Percentiles rank a stretch among this genome's conserved stretches.
These are phyloP conservation scores for Nanorana parkeri DNA, from an alignment of 2,113 vertebrate genomes.

Conservation along the genomic window DNA sequence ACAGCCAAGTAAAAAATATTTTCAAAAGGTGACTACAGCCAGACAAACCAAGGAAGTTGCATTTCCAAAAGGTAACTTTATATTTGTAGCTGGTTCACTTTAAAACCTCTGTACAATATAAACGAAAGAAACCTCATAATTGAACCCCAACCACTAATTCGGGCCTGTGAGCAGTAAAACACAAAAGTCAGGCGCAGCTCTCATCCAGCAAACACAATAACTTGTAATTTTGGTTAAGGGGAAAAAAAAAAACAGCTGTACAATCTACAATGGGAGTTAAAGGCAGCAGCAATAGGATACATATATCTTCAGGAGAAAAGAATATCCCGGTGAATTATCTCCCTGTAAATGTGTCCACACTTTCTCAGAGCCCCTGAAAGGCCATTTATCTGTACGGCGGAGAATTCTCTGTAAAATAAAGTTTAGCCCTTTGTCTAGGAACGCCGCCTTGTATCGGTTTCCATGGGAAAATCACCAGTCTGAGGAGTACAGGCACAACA, in stretches of 20 bases:
- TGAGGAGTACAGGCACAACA: not conserved
- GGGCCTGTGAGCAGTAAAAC: not conserved
- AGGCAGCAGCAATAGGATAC: not conserved
- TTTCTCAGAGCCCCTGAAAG: constrained; percentile 38
- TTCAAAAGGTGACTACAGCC: no score
- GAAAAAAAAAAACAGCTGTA: not conserved
- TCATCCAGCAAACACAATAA: not conserved
- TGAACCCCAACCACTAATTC: constrained; percentile 8
- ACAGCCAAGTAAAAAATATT: no score
- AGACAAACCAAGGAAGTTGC: no score
- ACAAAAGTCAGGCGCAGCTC: not conserved
- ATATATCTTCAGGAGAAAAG: constrained; percentile 35
- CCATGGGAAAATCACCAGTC: constrained; percentile 23
- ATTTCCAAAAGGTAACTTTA: no score
- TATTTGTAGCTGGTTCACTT: not conserved
- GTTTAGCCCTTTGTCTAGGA: not conserved
- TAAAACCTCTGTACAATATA: not conserved
- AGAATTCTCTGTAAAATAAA: constrained; percentile 16
- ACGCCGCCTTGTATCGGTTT: constrained; percentile 5
- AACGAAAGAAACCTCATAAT: not conserved
- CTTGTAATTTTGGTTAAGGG: not conserved
- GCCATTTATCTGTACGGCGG: constrained; percentile 17
- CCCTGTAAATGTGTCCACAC: constrained; percentile 39
- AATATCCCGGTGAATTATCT: constrained; percentile 31
- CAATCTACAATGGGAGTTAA: not conserved